A percentile compares a stretch with the other conserved stretches of the same genome.
Evolutionary conservation across 2,888 invertebrate genomes (phyloP).

Genomic region (Anodontia alba): DNA sequence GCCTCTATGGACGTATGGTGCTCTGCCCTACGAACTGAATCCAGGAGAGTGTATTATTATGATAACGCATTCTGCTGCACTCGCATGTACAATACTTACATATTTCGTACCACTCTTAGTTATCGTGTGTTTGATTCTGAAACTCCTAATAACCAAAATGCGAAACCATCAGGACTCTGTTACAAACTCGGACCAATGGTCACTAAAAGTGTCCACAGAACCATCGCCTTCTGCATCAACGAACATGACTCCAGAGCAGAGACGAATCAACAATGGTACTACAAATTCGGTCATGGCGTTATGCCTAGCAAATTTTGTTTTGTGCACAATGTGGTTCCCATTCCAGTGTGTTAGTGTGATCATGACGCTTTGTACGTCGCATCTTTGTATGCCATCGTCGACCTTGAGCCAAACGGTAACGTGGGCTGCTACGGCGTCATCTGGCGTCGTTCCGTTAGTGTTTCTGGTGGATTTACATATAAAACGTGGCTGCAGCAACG

Average conservation of each 20-base stretch:
- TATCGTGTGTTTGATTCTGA: slow-evolving; percentile 39
- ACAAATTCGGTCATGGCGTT: slow-evolving; percentile 19
- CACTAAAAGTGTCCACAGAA: neutral
- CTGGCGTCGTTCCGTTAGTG: slow-evolving; percentile 42
- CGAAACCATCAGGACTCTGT: neutral
- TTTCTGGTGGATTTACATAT: slow-evolving; percentile 34
- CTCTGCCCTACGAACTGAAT: slow-evolving; percentile 27
- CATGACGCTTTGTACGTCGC: slow-evolving; percentile 33
- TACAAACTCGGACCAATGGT: neutral
- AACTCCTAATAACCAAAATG: slow-evolving; percentile 25
- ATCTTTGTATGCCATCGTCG: slow-evolving; percentile 40
- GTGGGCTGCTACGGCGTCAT: slow-evolving; percentile 46
- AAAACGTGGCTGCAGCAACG: neutral
- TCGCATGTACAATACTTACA: slow-evolving; percentile 42
- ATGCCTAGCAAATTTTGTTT: slow-evolving; percentile 33
- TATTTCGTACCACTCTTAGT: slow-evolving; percentile 46
- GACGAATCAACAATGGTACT: neutral
- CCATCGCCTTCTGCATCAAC: neutral
- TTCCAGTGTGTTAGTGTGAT: slow-evolving; percentile 51
- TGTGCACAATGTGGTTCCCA: slow-evolving; percentile 54
- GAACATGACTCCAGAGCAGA: neutral
- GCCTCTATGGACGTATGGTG: slow-evolving; percentile 56
- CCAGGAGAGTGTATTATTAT: slow-evolving; percentile 48
- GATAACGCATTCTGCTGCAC: slow-evolving; percentile 35
- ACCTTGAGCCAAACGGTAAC: slow-evolving; percentile 48